These are phyloP conservation scores for Drosophila yakuba DNA, from an alignment of 1,140 invertebrate genomes.

Conservation along the genomic window DNA sequence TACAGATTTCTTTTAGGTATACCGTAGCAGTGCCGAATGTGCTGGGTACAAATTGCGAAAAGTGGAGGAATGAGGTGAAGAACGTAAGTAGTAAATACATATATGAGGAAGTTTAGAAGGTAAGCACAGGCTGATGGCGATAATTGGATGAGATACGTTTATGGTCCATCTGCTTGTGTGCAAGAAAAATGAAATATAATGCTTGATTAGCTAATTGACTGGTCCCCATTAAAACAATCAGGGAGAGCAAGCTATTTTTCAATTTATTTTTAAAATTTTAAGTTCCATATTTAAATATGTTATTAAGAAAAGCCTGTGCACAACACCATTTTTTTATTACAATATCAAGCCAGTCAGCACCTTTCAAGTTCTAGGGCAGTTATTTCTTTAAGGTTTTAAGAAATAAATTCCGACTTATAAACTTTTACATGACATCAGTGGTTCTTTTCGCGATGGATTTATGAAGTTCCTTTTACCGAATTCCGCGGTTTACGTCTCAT, in stretches of 20 bases:
- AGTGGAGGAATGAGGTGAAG: constrained; percentile 20
- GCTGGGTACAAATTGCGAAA: constrained; percentile 11
- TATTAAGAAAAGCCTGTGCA: too few species aligned
- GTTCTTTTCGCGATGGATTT: not conserved
- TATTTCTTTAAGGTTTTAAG: too few species aligned
- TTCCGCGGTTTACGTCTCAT: constrained; percentile 2
- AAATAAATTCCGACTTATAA: not conserved
- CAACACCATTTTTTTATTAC: too few species aligned
- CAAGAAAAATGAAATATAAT: constrained; percentile 8
- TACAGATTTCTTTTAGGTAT: not conserved
- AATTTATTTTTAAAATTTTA: too few species aligned
- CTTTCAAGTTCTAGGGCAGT: not conserved
- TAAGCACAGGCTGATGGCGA: constrained; percentile 38
- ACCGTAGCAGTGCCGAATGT: not conserved
- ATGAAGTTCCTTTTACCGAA: constrained; percentile 10
- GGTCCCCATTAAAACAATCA: not conserved
- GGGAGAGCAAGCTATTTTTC: not conserved
- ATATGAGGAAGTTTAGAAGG: constrained; percentile 40
- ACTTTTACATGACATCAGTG: not conserved
- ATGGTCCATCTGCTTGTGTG: constrained; percentile 6
- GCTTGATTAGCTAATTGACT: constrained; percentile 33
- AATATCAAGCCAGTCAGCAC: not conserved
- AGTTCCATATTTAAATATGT: too few species aligned
- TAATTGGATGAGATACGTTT: constrained; percentile 50
- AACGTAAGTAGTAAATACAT: not conserved